Evolutionary conservation across 2,888 invertebrate species (phyloP).

Genomic region (Volucella inflata): DNA sequence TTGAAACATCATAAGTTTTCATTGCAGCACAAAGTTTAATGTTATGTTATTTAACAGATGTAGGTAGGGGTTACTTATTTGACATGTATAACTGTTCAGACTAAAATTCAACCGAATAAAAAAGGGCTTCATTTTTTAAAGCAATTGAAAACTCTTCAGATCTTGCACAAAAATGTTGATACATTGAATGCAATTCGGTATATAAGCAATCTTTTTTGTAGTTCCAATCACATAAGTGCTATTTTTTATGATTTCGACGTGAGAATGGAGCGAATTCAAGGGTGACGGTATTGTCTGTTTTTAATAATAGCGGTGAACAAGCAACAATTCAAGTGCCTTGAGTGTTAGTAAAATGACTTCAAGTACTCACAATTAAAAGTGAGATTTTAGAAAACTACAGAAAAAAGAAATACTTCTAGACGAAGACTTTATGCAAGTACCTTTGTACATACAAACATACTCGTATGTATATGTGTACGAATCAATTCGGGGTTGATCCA

Average conservation of each 20-base stretch:
- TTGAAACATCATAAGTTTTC: not conserved
- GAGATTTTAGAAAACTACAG: slow-evolving; percentile 7
- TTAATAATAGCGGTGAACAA: slow-evolving; percentile 58
- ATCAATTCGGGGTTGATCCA: too few species aligned
- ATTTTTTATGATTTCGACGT: slow-evolving; percentile 41
- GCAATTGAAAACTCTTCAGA: slow-evolving; percentile 51
- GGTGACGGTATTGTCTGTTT: slow-evolving; percentile 54
- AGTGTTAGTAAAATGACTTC: slow-evolving; percentile 53
- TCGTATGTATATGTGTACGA: too few species aligned
- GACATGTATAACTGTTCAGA: slow-evolving; percentile 37
- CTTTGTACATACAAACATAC: not conserved
- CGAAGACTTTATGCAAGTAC: not conserved
- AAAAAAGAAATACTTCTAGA: not conserved
- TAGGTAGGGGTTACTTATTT: slow-evolving; percentile 28
- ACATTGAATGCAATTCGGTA: slow-evolving; percentile 45
- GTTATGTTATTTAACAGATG: slow-evolving; percentile 4
- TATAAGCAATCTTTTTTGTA: slow-evolving; percentile 38
- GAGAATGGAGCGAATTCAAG: slow-evolving; percentile 50
- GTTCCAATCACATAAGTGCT: slow-evolving; percentile 47
- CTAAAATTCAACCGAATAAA: slow-evolving; percentile 30
- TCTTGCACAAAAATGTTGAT: slow-evolving; percentile 59
- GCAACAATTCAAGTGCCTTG: slow-evolving; percentile 50
- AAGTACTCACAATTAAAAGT: slow-evolving; percentile 49
- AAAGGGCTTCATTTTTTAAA: slow-evolving; percentile 42
- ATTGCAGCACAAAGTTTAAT: slow-evolving; percentile 19